Conservation (phyloP, 2,888 invertebrate species). For the Synergus laeviventris region DNA sequence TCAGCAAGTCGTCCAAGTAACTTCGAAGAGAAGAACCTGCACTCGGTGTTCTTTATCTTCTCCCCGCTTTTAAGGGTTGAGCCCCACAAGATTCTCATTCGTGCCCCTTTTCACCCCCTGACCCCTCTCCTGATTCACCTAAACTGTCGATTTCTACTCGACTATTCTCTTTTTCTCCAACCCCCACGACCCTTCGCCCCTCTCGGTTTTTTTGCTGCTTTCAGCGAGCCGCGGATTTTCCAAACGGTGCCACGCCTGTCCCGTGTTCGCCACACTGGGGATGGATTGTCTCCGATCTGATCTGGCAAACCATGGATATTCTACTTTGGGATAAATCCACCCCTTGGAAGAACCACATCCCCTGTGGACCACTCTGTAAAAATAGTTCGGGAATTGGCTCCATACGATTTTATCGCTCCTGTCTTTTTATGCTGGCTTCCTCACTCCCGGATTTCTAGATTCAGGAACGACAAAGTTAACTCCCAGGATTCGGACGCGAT, state of each 20-base stretch:
- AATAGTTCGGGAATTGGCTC: slow-evolving; percentile 56
- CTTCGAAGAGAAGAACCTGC: slow-evolving; percentile 43
- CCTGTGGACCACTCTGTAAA: slow-evolving; percentile 51
- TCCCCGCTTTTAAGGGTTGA: slow-evolving; percentile 49
- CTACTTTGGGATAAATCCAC: slow-evolving; percentile 57
- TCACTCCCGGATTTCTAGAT: not conserved
- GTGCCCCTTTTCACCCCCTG: slow-evolving; percentile 42
- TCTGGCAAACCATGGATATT: slow-evolving; percentile 49
- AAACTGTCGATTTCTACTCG: slow-evolving; percentile 47
- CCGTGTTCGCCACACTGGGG: slow-evolving; percentile 65
- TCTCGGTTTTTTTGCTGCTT: slow-evolving; percentile 53
- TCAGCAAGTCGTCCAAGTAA: slow-evolving; percentile 63
- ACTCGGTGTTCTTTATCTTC: slow-evolving; percentile 44
- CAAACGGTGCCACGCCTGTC: slow-evolving; percentile 68
- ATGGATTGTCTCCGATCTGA: slow-evolving; percentile 65
- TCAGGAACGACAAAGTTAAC: slow-evolving; percentile 10
- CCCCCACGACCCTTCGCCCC: slow-evolving; percentile 33
- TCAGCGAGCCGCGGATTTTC: slow-evolving; percentile 63
- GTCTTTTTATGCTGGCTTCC: slow-evolving; percentile 50
- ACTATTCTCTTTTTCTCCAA: slow-evolving; percentile 43
- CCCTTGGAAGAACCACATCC: slow-evolving; percentile 48
- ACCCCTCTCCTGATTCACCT: slow-evolving; percentile 39
- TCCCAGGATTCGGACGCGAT: slow-evolving; percentile 13
- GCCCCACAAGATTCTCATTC: slow-evolving; percentile 51
- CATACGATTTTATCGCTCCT: slow-evolving; percentile 53